Base-by-base conservation (phyloP, 2,797 vertebrate genomes). In the Rhinoraja longicauda region DNA sequence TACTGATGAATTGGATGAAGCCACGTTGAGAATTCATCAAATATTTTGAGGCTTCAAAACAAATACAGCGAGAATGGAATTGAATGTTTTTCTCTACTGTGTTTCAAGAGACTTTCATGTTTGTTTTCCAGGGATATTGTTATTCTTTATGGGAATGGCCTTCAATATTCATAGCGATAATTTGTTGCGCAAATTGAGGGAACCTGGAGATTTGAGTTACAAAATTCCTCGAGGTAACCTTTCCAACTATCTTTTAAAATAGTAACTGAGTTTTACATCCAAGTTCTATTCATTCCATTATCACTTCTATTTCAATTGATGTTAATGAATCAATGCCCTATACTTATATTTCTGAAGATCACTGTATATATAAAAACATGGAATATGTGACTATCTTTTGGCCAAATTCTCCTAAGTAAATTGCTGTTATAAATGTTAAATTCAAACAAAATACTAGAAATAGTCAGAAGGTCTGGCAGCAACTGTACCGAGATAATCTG, bases 131-230 rank as follows among this genome's bases (percentile, higher is more conserved):
- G 98, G 98, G 93, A 1, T 97, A 36, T n/a, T 97, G 9, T 78
- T 99, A 82, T 99, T 99, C 94, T 79, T 96, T 39, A 70, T 96
- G 64, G 98, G 98, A 88, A 97, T 99, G 97, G 96, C 94, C 93
- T 96, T 99, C 94, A 99, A 99, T 95, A 96, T 99, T 94, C 98
- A 99, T 93, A 99, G 98, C 15, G 98, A 99, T 93, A 93, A 96
- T 67, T 94, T 98, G 93, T 95, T 99, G 93, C 96, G 97, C 7
- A 95, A 94, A 93, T 96, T 99, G 93, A 96, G 98, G 93, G 97
- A 96, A 94, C 97, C 98, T 0, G 98, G 97, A 93, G 98, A 99
- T 94, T 24, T 95, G 8, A 94, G 36, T 86, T 99, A 99, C 95
- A 97, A 95, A 94, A 98, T 99, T 94, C 98, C 98, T 79, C 94